Evolutionary conservation across 2,113 vertebrate genomes (phyloP), one percentile per base, ranked within the genome.

Genomic region (Otocyon megalotis): DNA sequence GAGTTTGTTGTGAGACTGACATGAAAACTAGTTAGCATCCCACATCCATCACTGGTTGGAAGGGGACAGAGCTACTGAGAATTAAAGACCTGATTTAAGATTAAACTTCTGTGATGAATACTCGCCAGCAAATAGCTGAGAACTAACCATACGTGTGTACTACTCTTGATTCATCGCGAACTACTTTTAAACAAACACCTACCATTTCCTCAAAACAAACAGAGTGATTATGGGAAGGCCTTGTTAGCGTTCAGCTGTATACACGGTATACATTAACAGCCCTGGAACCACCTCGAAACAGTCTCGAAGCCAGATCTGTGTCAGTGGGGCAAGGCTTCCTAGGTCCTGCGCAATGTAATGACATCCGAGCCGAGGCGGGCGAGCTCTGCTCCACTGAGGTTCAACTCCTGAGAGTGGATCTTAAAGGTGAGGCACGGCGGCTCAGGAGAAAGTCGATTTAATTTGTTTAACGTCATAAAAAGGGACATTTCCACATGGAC

Each of bases 381-480:
- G 69, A 82, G 96, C 32, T 63, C 93, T 10, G 77, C 89, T 67
- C 62, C 1, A 0, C 71, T 93, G 95, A 90, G 97, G 98, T 97
- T 84, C 84, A 2, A 65, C 96, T 97, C 95, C 92, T 97, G 95
- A 97, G 96, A 97, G 97, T 85, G 93, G 97, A 98, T 98, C 98
- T 99, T 98, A 98, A 98, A 99, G 98, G 98, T 98, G 98, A 98
- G 91, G 96, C 90, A 95, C 97, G 35, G 98, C 96, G 20, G 95
- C 84, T 85, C 94, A 83, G 97, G 98, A 98, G 98, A 98, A 98
- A 98, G 98, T 96, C 96, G 98, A 99, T 98, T 98, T 98, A 98
- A 99, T 99, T 99, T 99, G 97, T 97, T 97, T 98, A 99, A 98
- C 98, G 98, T 98, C 92, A 97, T 99, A 97, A 98, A 98, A 98